Conservation (phyloP, 1,140 invertebrate genomes). For the Acyrthosiphon pisum region DNA sequence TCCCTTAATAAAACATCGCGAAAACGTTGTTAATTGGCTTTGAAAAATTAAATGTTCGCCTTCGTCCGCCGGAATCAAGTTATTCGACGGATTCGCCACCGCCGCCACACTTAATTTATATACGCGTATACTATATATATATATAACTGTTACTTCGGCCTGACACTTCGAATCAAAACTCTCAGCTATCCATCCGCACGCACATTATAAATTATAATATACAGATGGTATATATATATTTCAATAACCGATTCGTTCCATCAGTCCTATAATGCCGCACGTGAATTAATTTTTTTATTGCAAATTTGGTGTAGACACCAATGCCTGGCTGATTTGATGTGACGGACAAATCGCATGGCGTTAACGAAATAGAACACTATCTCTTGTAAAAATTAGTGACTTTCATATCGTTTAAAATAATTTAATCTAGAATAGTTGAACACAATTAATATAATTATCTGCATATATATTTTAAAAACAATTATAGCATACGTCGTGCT, state of each 20-base stretch:
- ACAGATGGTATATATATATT: background rate
- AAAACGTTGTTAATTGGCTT: constrained; percentile 49
- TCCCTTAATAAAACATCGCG: constrained; percentile 48
- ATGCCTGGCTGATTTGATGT: background rate
- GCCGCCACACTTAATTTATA: constrained; percentile 1
- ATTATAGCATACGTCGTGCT: background rate
- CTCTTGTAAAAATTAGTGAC: background rate
- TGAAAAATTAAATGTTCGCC: constrained; percentile 48
- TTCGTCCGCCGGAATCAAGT: background rate
- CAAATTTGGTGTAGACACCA: background rate
- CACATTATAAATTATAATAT: background rate
- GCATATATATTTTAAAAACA: too few relatives aligned
- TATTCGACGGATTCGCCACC: constrained; percentile 17
- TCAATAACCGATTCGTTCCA: background rate
- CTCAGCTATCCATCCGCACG: too few relatives aligned
- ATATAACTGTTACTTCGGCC: background rate
- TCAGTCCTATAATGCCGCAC: background rate
- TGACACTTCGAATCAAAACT: background rate
- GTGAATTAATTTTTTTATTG: background rate
- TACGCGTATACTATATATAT: background rate
- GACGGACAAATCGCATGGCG: background rate
- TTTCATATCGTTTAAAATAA: background rate
- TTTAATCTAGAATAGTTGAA: background rate
- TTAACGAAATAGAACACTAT: background rate
- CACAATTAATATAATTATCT: background rate